Conservation (phyloP, 2,797 vertebrate genomes). For the Lycodopsis pacificus region DNA sequence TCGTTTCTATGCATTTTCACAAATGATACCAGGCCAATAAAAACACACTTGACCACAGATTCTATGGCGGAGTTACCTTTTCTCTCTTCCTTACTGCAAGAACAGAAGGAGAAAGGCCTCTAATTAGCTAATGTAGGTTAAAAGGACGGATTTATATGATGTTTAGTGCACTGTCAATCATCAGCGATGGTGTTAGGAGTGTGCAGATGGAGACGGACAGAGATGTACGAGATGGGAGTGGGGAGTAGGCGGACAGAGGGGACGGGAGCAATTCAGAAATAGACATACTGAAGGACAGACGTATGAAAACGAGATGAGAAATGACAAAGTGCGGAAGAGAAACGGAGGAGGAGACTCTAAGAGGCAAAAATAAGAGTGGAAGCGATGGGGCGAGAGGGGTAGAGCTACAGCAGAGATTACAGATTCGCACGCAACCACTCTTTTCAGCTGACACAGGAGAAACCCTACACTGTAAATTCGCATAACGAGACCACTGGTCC, state of each 20-base stretch:
- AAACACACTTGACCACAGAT: constrained; percentile 11
- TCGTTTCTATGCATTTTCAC: background rate
- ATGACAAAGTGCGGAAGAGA: constrained; percentile 32
- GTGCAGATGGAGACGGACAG: constrained; percentile 15
- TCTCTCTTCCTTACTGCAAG: background rate
- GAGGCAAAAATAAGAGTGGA: constrained; percentile 33
- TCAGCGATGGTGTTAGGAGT: constrained; percentile 29
- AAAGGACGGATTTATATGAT: constrained; percentile 61
- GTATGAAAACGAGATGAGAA: constrained; percentile 34
- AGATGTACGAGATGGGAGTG: constrained; percentile 44
- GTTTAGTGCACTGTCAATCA: constrained; percentile 69
- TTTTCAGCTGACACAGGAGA: constrained; percentile 76
- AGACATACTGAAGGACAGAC: constrained; percentile 16
- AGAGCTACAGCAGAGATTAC: constrained; percentile 61
- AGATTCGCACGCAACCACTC: constrained; percentile 61
- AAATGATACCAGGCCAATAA: background rate
- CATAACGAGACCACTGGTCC: constrained; percentile 75
- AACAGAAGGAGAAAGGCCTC: constrained; percentile 44
- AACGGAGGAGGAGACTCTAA: background rate
- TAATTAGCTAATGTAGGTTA: constrained; percentile 70
- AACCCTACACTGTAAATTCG: constrained; percentile 62
- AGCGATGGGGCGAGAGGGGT: constrained; percentile 19
- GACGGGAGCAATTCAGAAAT: constrained; percentile 39
- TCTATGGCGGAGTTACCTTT: background rate
- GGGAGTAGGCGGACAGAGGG: constrained; percentile 26